Conservation (phyloP, 2,113 vertebrate genomes). For the Eptesicus fuscus region DNA sequence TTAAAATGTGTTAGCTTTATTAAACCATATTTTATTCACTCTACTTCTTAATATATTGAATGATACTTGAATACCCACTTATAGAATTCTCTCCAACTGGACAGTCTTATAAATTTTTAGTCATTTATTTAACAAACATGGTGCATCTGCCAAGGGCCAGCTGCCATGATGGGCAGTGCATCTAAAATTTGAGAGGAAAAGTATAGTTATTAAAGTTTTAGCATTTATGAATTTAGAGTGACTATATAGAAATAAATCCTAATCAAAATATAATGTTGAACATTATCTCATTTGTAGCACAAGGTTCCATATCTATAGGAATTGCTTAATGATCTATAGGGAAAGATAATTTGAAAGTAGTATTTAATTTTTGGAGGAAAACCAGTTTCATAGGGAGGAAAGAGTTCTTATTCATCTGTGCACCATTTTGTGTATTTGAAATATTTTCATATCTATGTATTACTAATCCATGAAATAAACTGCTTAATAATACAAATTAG, state of each 20-base stretch:
- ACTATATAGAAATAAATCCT: background rate
- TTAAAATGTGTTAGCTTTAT: background rate
- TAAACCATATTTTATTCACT: background rate
- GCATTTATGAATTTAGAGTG: background rate
- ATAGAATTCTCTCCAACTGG: background rate
- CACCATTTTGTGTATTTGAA: background rate
- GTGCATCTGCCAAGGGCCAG: accelerated
- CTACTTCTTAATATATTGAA: background rate
- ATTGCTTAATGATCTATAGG: background rate
- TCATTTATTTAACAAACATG: background rate
- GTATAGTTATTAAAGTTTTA: background rate
- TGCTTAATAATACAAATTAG: background rate
- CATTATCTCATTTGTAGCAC: background rate
- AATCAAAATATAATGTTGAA: background rate
- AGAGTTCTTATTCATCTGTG: background rate
- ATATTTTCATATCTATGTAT: background rate
- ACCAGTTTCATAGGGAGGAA: background rate
- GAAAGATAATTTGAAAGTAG: background rate
- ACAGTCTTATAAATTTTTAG: background rate
- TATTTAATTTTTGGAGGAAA: background rate
- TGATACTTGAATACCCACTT: background rate
- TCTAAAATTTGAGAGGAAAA: background rate
- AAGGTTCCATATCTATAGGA: background rate
- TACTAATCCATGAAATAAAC: background rate
- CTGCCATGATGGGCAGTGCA: background rate